These are phyloP conservation scores for Oreochromis tanganicae DNA, from an alignment of 2,113 vertebrate genomes.

Conservation along the genomic window DNA sequence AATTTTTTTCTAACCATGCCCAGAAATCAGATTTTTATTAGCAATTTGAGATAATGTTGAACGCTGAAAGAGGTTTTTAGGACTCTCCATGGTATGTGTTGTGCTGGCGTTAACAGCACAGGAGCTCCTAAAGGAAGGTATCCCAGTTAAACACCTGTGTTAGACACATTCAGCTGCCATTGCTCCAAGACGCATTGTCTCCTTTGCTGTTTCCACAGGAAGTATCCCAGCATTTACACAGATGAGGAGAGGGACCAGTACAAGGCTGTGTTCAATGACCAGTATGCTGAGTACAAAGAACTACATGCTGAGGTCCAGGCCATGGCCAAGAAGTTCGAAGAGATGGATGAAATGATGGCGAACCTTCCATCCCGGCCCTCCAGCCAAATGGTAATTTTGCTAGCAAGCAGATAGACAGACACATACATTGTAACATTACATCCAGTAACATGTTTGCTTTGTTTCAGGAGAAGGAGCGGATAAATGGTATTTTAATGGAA, in stretches of 20 bases:
- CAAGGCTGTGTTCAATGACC: constrained; percentile 94
- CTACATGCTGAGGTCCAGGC: constrained; percentile 85
- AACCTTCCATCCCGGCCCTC: constrained; percentile 74
- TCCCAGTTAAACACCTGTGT: background rate
- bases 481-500: constrained; percentile 81
- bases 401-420: background rate
- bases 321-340: constrained; percentile 79
- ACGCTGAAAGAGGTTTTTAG: too few relatives aligned
- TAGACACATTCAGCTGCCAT: background rate
- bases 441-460: background rate
- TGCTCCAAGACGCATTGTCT: background rate
- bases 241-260: constrained; percentile 88
- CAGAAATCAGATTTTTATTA: background rate
- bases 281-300: constrained; percentile 93
- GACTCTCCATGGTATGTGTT: too few relatives aligned
- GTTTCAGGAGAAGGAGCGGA: constrained; percentile 85
- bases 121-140: background rate
- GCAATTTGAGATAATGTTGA: background rate
- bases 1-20: background rate
- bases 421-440: background rate
- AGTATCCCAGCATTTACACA: constrained; percentile 84
- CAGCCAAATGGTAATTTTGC: constrained; percentile 73
- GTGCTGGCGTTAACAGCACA: background rate
- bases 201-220: constrained; percentile 64
- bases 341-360: constrained; percentile 83